Percentiles rank a stretch among this genome's conserved stretches.
Conservation (phyloP, 2,888 invertebrate genomes). For the Lasioglossum calceatum region DNA sequence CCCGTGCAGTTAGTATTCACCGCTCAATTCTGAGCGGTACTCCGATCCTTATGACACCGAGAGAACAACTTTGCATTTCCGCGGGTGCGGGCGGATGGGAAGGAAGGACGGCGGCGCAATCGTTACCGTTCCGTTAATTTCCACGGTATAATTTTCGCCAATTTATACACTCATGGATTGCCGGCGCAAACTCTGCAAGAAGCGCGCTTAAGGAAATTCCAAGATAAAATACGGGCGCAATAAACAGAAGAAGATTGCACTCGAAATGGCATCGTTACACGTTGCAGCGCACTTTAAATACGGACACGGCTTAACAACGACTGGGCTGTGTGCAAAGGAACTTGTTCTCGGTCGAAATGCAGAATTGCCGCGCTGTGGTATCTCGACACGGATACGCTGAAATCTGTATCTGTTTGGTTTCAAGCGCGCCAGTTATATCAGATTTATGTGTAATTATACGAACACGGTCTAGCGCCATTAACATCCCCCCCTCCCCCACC, state of each 20-base stretch:
- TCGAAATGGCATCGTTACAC: conserved; percentile 55
- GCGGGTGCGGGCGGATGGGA: not conserved
- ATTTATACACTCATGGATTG: conserved; percentile 53
- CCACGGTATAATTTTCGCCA: conserved; percentile 32
- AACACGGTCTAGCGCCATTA: conserved; percentile 3
- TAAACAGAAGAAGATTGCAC: conserved; percentile 58
- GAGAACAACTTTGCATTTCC: conserved; percentile 11
- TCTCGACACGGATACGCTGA: conserved; percentile 16
- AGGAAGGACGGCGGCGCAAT: not conserved
- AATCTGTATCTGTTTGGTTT: conserved; percentile 13
- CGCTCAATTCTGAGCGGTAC: not conserved
- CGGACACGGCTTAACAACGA: conserved; percentile 40
- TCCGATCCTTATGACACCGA: not conserved
- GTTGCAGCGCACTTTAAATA: conserved; percentile 43
- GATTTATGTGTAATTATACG: conserved; percentile 17
- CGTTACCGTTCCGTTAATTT: conserved; percentile 31
- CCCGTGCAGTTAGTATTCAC: not conserved
- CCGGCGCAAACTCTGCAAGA: conserved; percentile 32
- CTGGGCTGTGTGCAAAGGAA: conserved; percentile 32
- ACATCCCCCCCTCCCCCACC: not conserved
- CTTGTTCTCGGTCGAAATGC: conserved; percentile 26
- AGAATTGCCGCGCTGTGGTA: conserved; percentile 25
- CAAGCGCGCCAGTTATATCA: not conserved
- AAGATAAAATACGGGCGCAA: conserved; percentile 54
- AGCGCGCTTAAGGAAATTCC: conserved; percentile 46